Conservation (phyloP, 2,888 invertebrate genomes). For the Caenorhabditis uteleia region DNA sequence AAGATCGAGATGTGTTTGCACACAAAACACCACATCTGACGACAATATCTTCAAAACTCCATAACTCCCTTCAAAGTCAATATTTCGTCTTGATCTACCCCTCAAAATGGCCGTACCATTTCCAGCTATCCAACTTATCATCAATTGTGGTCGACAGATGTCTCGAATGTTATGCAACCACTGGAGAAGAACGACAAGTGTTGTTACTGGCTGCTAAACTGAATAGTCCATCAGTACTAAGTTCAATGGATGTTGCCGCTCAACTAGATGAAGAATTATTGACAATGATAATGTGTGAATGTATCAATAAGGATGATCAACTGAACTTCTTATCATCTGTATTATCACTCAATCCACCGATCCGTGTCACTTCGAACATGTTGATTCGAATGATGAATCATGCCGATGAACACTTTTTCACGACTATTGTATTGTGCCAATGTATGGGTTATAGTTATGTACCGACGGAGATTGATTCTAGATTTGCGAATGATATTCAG, state of each 20-base stretch:
- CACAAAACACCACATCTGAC: too few relatives aligned
- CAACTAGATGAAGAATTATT: slow-evolving; percentile 46
- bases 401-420: slow-evolving; percentile 60
- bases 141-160: slow-evolving; percentile 44
- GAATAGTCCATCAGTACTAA: slow-evolving; percentile 50
- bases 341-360: slow-evolving; percentile 37
- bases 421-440: slow-evolving; percentile 61
- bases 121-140: slow-evolving; percentile 31
- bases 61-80: background rate
- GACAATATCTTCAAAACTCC: too few relatives aligned
- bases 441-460: slow-evolving; percentile 59
- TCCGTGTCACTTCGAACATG: slow-evolving; percentile 50
- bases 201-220: slow-evolving; percentile 57
- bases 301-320: slow-evolving; percentile 41
- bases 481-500: slow-evolving; percentile 56
- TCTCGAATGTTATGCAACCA: slow-evolving; percentile 44
- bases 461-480: slow-evolving; percentile 51
- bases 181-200: slow-evolving; percentile 39
- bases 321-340: slow-evolving; percentile 50
- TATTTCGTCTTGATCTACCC: too few relatives aligned
- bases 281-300: slow-evolving; percentile 46
- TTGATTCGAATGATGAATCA: slow-evolving; percentile 55
- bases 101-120: too few relatives aligned
- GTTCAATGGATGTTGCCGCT: slow-evolving; percentile 44
- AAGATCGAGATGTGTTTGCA: background rate